Base-by-base conservation (phyloP, 1,140 invertebrate genomes). In the Drosophila trapezifrons region DNA sequence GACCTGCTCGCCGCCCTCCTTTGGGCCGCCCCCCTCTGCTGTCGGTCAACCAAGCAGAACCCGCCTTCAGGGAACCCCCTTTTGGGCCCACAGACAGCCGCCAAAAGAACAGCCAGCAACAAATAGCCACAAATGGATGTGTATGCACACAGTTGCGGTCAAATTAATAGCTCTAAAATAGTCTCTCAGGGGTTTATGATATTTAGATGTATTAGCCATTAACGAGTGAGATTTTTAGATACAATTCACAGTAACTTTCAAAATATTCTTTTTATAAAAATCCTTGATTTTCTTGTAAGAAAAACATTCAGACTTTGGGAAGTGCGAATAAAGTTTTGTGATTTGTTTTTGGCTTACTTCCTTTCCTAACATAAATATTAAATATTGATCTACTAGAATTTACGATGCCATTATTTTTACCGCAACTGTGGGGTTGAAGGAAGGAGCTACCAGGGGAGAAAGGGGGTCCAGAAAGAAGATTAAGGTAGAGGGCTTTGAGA, bases 101-200 rank as follows among this genome's bases (percentile, higher is more conserved):
- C 56, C 62, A 69, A 73, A 69, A 63, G 64, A 71, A 51, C 72
- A 83, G 67, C 42, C 60, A 56, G 56, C 58, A 57, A 77, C 66
- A 78, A 86, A 86, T 73, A 72, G 78, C 66, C 83, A 73, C 86
- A 72, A 87, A 86, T 54, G 51, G 51, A 86, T 78, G 63, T 70
- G 65, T 79, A 58, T 76, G 81, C 40, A 51, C 38, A 65, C 46
- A 60, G 45, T 15, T 66, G 46, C 17, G 65, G 65, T 37, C 46
- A 66, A 20, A 27, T 27, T 37, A 43, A 43, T 69, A 18, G 46
- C 37, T 35, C 17, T 22, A n/a, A 18, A 18, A 46, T 29, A 18
- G 12, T 1, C 15, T 25, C 18, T 42, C 12, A 8, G 9, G n/a
- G 13, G 35, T 13, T 32, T 12, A 47, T 22, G 32, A 10, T 12